phyloP scores from a whole-genome alignment of 1,140 invertebrate genomes.

The Hormaphis cornu region DNA sequence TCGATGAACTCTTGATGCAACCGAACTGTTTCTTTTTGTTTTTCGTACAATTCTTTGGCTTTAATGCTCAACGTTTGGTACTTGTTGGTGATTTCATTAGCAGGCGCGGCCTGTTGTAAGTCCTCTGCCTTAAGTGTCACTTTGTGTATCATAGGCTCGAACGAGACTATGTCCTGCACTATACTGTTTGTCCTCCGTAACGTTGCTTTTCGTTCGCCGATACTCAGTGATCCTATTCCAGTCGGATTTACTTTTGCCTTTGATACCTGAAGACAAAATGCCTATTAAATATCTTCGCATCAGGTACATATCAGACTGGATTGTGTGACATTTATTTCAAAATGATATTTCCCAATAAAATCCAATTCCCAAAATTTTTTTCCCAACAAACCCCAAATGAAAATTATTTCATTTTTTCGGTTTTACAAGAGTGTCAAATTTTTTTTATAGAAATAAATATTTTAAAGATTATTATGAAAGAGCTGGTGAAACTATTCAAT shows the following conservation, averaged over 20 bases:
- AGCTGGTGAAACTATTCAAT: no score
- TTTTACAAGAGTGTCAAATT: no score
- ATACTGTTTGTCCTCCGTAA: conserved; percentile 86
- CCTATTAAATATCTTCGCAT: no score
- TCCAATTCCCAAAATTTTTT: no score
- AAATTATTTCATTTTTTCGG: no score
- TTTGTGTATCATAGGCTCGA: conserved; percentile 90
- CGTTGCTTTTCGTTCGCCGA: conserved; percentile 76
- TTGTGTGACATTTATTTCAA: no score
- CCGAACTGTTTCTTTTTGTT: conserved; percentile 74
- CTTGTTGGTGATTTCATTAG: conserved; percentile 79
- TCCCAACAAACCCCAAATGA: no score
- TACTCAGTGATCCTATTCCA: conserved; percentile 64
- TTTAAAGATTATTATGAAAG: no score
- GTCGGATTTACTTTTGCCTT: conserved; percentile 60
- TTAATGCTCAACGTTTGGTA: conserved; percentile 82
- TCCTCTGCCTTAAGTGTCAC: conserved; percentile 84
- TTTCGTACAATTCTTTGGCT: conserved; percentile 67
- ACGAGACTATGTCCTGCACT: conserved; percentile 86
- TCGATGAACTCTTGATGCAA: conserved; percentile 84
- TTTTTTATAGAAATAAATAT: no score
- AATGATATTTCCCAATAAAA: no score
- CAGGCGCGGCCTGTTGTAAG: conserved; percentile 71
- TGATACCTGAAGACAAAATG: no score
- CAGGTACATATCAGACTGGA: no score